Percentiles rank a stretch among this genome's conserved stretches.
Conservation (phyloP, 2,797 vertebrate species). For the Gila robusta region DNA sequence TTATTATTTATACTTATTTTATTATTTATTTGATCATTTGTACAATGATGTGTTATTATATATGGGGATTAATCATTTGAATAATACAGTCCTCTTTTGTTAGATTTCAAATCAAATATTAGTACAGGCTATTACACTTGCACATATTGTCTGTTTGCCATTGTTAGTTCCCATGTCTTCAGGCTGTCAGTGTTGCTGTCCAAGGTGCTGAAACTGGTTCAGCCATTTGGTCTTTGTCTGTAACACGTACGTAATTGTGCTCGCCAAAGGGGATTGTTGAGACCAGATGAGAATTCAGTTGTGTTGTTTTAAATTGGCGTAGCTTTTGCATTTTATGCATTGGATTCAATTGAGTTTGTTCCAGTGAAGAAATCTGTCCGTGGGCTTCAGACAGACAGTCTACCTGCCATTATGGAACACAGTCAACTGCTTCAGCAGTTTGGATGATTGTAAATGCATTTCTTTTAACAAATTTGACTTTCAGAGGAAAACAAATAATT, state of each 20-base stretch:
- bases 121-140: neutral
- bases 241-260: slow-evolving; percentile 23
- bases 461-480: slow-evolving; percentile 76
- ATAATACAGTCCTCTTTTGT: neutral
- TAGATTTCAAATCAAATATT: neutral
- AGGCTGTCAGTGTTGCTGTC: slow-evolving; percentile 67
- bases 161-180: slow-evolving; percentile 30
- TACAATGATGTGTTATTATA: neutral
- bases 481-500: slow-evolving; percentile 78
- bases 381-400: slow-evolving; percentile 68
- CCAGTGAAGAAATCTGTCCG: slow-evolving; percentile 64
- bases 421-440: slow-evolving; percentile 53
- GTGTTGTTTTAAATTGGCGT: slow-evolving; percentile 36
- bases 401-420: slow-evolving; percentile 55
- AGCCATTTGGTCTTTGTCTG: slow-evolving; percentile 26
- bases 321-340: slow-evolving; percentile 13
- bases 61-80: neutral
- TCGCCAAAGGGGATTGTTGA: slow-evolving; percentile 38
- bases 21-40: neutral
- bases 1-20: neutral
- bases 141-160: slow-evolving; percentile 41
- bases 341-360: slow-evolving; percentile 25
- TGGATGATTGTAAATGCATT: slow-evolving; percentile 42
- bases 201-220: slow-evolving; percentile 74
- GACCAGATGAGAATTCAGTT: slow-evolving; percentile 49